A percentile compares a stretch with the other conserved stretches of the same genome.
These are phyloP conservation scores for Drosophila longiperda DNA, from an alignment of 2,888 invertebrate species.

Conservation along the genomic window DNA sequence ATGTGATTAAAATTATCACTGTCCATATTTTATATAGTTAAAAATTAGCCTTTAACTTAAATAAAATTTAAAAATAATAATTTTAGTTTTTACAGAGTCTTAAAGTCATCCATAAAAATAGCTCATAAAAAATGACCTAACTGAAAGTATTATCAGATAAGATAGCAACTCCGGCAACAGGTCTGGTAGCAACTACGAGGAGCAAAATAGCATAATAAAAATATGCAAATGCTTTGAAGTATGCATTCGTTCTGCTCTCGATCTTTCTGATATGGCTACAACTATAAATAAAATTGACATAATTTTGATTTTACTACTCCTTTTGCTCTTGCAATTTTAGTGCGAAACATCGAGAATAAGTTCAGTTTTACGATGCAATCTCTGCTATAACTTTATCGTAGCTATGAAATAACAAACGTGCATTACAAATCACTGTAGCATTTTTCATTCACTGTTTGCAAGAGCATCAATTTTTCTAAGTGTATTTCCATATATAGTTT, in stretches of 20 bases:
- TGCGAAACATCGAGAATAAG: not conserved
- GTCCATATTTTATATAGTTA: not conserved
- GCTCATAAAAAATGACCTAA: not conserved
- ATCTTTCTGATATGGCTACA: not conserved
- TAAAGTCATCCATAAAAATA: not conserved
- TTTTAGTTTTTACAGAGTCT: not conserved
- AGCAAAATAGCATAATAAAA: not conserved
- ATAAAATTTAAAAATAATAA: not conserved
- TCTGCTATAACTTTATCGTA: not conserved
- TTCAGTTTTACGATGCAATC: not conserved
- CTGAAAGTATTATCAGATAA: too few species aligned
- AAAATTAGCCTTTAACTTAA: not conserved
- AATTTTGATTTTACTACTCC: not conserved
- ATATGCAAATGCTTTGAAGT: not conserved
- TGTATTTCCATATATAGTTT: constrained; percentile 2
- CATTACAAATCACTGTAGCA: not conserved
- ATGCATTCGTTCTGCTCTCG: not conserved
- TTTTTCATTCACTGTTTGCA: not conserved
- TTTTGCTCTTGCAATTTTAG: not conserved
- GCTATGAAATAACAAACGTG: not conserved
- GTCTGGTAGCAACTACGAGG: not conserved
- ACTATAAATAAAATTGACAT: not conserved
- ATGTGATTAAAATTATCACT: not conserved
- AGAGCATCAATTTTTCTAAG: not conserved
- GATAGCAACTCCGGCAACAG: too few species aligned